Evolutionary conservation across 64 coral and sea anemone genomes (phyloP), one percentile per base, ranked within the genome.

Genomic region (Montipora efflorescens): DNA sequence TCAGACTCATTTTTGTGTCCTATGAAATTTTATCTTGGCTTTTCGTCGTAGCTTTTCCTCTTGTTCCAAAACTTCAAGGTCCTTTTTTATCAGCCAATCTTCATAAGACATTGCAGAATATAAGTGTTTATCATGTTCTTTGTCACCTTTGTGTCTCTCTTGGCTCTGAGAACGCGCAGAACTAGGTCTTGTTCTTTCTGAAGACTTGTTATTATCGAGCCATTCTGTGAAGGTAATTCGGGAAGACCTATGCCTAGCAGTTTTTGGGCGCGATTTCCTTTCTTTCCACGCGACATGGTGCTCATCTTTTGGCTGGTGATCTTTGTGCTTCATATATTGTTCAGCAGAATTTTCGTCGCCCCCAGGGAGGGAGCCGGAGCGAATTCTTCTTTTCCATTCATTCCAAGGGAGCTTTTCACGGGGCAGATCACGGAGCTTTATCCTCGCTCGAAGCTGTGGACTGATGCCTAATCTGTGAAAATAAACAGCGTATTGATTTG

Each of bases 21-120:
- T 82, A 46, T 84, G 44, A 76, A 84, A 58, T 58, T 92, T 69
- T 73, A 12, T 82, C 47, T 55, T 68, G 43, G 47, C 57, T 49
- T 77, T 85, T 48, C 64, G 57, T 67, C 59, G 5, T 10, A 77
- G 22, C 72, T 36, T 77, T 74, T 89, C 51, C 50, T 84, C 81
- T 47, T 86, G 71, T 48, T 74, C 80, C 44, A 64, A 70, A 23
- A 50, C 79, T 45, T 82, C 73, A 2, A 77, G 21, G 36, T 83
- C 74, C 75, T 92, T 92, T 53, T 86, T 75, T 15, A 47, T 21
- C 67, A 85, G 71, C 90, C 90, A 92, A 75, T 92, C 81, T 36
- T 92, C 73, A 72, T 85, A 86, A 5, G 59, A 66, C 18, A 67
- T 85, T 5, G 68, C 69, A 7, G 23, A 62, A 3, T 57, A 62